Conservation (phyloP, 2,113 vertebrate species). For the Notiomystis cincta region DNA sequence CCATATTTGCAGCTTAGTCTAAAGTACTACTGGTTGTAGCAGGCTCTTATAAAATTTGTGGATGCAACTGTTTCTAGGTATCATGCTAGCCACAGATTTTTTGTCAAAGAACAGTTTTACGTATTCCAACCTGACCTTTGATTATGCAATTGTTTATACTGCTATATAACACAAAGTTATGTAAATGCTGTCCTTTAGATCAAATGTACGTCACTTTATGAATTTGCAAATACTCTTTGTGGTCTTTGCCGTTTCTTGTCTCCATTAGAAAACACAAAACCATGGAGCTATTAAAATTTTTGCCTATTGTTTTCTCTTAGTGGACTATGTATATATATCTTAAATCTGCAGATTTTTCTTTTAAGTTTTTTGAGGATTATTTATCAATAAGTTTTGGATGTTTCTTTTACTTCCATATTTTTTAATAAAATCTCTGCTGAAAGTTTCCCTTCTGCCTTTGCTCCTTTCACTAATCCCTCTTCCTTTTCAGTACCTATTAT, state of each 20-base stretch:
- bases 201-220: background rate
- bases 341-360: background rate
- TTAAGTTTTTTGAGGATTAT: background rate
- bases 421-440: background rate
- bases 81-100: background rate
- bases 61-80: background rate
- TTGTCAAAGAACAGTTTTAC: background rate
- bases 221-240: background rate
- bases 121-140: background rate
- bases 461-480: background rate
- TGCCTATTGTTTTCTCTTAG: background rate
- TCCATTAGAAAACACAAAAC: background rate
- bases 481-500: background rate
- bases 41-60: background rate
- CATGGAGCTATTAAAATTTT: background rate
- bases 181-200: constrained; percentile 8
- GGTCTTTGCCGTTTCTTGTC: background rate
- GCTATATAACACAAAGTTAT: background rate
- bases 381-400: background rate
- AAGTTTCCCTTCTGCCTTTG: background rate
- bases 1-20: background rate
- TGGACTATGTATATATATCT: background rate
- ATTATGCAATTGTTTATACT: background rate
- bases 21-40: background rate
- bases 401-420: background rate